Base-by-base conservation (phyloP, 2,113 vertebrate species). In the Rhipidura dahli region DNA sequence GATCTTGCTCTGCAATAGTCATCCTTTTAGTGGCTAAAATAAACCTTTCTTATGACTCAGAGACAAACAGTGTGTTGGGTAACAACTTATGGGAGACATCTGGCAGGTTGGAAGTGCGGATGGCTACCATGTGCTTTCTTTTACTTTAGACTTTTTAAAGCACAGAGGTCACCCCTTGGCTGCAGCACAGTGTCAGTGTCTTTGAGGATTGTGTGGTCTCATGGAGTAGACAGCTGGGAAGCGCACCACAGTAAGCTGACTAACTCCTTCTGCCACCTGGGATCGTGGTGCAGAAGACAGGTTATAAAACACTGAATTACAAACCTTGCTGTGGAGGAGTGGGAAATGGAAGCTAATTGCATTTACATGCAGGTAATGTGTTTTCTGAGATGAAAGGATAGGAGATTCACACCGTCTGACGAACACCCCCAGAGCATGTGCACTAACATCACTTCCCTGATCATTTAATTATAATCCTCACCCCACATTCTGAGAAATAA, bases 301-400 rank as follows among this genome's bases (percentile, higher is more conserved):
- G 53, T 90, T 94, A 61, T 77, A 73, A 90, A 95, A 70, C 66
- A 49, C 40, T 35, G 83, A 73, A 49, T 50, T 70, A 42, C 21
- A 91, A 78, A 47, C 47, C 39, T 56, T 69, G 40, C 60, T 86
- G 54, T 0, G 33, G 86, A 94, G 89, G 93, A 94, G 89, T 89
- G 60, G 72, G 72, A 94, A 90, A 59, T 59, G 50, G 76, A 77
- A 88, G 45, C 35, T 90, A 80, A 65, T 72, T 72, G 63, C 57
- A 53, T 97, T 87, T 90, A 30, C 9, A 63, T 59, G 79, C 75
- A 96, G 94, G 81, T 96, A 91, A 69, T 76, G 35, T 63, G 50
- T 80, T 93, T 93, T 84, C 78, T 70, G 90, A 93, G 66, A 57
- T 72, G 89, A 83, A 59, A 82, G 51, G 44, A 49, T 35, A 51